Percentiles rank a stretch among this genome's conserved stretches.
These are phyloP conservation scores for Tupaia chinensis DNA, from an alignment of 2,113 vertebrate species.

Conservation along the genomic window DNA sequence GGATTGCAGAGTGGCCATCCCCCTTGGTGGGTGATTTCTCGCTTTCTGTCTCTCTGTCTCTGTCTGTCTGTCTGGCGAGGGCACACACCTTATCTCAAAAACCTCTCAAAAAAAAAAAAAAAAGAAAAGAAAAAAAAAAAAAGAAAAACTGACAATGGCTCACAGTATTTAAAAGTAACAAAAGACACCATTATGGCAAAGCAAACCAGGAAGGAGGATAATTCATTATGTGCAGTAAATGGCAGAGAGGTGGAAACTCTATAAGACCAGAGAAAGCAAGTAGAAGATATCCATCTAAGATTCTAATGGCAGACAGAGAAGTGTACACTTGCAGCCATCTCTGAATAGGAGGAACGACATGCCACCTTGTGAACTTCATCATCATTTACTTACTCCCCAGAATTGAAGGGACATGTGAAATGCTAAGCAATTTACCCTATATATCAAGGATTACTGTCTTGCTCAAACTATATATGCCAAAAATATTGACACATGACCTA, in stretches of 20 bases:
- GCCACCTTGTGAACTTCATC: slow-evolving; percentile 30
- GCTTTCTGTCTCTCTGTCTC: too few relatives aligned
- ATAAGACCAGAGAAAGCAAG: background rate
- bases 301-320: background rate
- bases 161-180: background rate
- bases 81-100: too few relatives aligned
- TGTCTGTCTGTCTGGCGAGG: too few relatives aligned
- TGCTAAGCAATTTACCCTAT: slow-evolving; percentile 34
- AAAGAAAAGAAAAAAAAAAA: too few relatives aligned
- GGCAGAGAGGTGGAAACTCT: background rate
- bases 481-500: slow-evolving; percentile 63
- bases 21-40: too few relatives aligned
- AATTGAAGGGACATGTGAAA: slow-evolving; percentile 48
- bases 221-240: background rate
- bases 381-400: background rate
- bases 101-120: too few relatives aligned
- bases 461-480: slow-evolving; percentile 35
- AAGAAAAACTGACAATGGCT: background rate
- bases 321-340: background rate
- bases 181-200: background rate
- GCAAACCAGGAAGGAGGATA: background rate
- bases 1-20: too few relatives aligned
- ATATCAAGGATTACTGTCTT: slow-evolving; percentile 38
- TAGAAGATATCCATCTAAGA: background rate
- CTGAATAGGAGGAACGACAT: background rate